Conservation (phyloP, 1,140 invertebrate genomes). For the Drosophila persimilis region DNA sequence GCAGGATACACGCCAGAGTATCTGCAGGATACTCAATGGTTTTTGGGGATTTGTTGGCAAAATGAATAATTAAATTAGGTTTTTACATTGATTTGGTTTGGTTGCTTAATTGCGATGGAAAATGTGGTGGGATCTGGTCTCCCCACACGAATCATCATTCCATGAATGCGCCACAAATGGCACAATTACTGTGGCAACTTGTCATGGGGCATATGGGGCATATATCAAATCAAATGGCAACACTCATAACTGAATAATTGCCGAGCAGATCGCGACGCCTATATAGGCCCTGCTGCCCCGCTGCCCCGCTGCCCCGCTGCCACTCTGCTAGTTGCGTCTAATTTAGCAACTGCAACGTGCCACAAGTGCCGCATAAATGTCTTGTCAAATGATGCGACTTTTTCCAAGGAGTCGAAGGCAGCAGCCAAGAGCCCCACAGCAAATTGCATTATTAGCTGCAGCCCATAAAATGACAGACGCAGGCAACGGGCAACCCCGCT, state of each 20-base stretch:
- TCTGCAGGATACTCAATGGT: slow-evolving; percentile 11
- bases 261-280: slow-evolving; percentile 16
- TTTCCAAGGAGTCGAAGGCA: slow-evolving; percentile 38
- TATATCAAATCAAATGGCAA: slow-evolving; percentile 57
- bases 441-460: slow-evolving; percentile 79
- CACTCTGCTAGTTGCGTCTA: slow-evolving; percentile 67
- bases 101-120: slow-evolving; percentile 19
- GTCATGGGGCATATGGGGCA: slow-evolving; percentile 53
- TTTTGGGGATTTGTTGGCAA: slow-evolving; percentile 10
- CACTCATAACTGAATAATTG: slow-evolving; percentile 77
- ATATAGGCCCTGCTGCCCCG: not conserved
- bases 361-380: slow-evolving; percentile 79
- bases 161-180: slow-evolving; percentile 45
- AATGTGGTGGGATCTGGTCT: slow-evolving; percentile 1
- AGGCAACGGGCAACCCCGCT: not conserved
- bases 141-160: slow-evolving; percentile 16
- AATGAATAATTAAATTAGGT: not conserved
- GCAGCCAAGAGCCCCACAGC: slow-evolving; percentile 47
- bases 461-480: slow-evolving; percentile 70
- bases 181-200: slow-evolving; percentile 54
- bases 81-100: slow-evolving; percentile 13
- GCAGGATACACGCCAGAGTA: slow-evolving; percentile 2
- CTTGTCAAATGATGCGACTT: slow-evolving; percentile 79
- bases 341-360: slow-evolving; percentile 72
- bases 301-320: slow-evolving; percentile 25